A percentile compares a stretch with the other conserved stretches of the same genome.
These are phyloP conservation scores for Triplophysa dalaica DNA, from an alignment of 2,113 vertebrate species.

Conservation along the genomic window DNA sequence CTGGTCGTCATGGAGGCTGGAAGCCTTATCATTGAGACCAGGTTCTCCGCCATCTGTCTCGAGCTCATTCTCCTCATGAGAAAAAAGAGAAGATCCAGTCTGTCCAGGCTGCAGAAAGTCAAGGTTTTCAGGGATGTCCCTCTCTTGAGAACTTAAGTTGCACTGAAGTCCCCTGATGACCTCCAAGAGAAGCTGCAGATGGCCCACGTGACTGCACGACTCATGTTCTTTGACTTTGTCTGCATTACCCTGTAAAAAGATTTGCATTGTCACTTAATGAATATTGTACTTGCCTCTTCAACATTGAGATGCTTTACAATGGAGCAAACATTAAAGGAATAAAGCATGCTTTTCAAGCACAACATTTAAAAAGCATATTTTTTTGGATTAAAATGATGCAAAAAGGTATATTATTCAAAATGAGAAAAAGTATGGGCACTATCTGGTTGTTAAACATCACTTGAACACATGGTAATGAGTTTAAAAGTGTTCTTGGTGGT, in stretches of 20 bases:
- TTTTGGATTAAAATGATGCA: no score
- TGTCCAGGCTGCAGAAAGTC: constrained; percentile 38
- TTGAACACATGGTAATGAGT: no score
- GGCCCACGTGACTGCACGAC: constrained; percentile 60
- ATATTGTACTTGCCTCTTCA: not conserved
- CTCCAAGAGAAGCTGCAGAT: constrained; percentile 76
- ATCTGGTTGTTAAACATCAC: no score
- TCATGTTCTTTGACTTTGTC: constrained; percentile 77
- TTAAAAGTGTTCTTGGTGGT: no score
- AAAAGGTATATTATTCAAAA: no score
- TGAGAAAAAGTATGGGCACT: no score
- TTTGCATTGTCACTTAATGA: not conserved
- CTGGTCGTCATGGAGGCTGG: constrained; percentile 62
- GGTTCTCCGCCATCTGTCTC: constrained; percentile 58
- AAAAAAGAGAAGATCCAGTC: constrained; percentile 43
- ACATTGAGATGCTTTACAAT: not conserved
- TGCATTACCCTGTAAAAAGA: constrained; percentile 67
- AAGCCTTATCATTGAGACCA: constrained; percentile 55
- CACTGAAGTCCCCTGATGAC: constrained; percentile 66
- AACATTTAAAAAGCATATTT: no score
- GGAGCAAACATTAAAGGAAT: no score
- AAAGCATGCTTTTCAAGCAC: no score
- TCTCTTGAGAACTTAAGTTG: constrained; percentile 32
- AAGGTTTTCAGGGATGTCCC: constrained; percentile 14
- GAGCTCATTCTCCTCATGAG: constrained; percentile 56